phyloP scores from a whole-genome alignment of 2,113 vertebrate genomes.

The Dromaius novaehollandiae region DNA sequence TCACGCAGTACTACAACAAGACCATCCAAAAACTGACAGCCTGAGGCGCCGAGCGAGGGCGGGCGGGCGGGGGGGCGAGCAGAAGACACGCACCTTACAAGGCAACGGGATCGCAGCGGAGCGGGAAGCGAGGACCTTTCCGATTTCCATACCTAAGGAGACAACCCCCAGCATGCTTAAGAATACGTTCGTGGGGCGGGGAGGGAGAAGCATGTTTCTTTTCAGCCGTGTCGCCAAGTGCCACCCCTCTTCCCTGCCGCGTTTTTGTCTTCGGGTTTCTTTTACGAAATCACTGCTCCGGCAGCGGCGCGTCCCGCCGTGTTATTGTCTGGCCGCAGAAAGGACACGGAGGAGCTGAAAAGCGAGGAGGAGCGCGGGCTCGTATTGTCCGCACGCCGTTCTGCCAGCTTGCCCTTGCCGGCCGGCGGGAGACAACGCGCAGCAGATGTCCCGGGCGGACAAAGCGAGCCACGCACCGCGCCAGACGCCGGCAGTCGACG shows the following conservation, averaged over 20 bases:
- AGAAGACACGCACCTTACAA: constrained; percentile 33
- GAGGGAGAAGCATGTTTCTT: constrained; percentile 78
- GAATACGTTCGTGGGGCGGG: constrained; percentile 53
- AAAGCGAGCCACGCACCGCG: constrained; percentile 80
- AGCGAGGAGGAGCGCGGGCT: constrained; percentile 51
- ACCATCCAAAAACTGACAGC: constrained; percentile 98
- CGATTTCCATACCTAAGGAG: constrained; percentile 31
- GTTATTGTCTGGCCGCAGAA: constrained; percentile 67
- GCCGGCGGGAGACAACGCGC: constrained; percentile 78
- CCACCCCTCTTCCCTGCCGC: constrained; percentile 42
- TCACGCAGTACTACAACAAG: constrained; percentile 98
- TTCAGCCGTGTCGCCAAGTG: constrained; percentile 64
- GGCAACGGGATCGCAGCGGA: background rate
- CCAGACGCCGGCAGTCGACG: constrained; percentile 72
- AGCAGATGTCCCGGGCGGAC: constrained; percentile 91
- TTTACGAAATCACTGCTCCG: constrained; percentile 42
- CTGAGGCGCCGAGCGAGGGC: constrained; percentile 68
- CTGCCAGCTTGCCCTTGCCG: constrained; percentile 72
- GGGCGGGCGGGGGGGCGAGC: constrained; percentile 53
- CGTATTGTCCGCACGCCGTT: constrained; percentile 68
- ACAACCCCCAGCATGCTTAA: constrained; percentile 71
- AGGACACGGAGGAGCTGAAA: constrained; percentile 64
- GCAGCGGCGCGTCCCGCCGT: constrained; percentile 34
- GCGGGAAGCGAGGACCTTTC: constrained; percentile 22
- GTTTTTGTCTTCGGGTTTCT: constrained; percentile 64